Evolutionary conservation across 2,888 invertebrate species (phyloP), one percentile per base, ranked within the genome.

Genomic region (Metalampra italica): DNA sequence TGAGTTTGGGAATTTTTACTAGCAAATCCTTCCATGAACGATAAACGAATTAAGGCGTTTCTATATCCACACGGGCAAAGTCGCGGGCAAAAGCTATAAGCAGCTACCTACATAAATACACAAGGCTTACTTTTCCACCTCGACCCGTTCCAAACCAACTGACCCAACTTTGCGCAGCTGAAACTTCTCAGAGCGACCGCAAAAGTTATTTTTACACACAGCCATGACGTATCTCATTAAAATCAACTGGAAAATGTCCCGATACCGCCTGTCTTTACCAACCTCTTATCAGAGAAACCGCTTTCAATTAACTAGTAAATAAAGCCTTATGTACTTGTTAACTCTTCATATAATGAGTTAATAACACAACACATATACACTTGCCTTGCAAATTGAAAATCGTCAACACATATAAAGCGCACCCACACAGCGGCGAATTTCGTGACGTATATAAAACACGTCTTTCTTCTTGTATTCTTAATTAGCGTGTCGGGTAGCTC

Each of bases 401-500:
- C 68, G 60, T 60, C 66, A 68, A 67, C 50, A 52, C 51, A 55
- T 43, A 47, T 29, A 48, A 29, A 43, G 32, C 22, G 52, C 55
- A 69, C 78, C 44, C 75, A 71, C 75, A 81, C 82, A 64, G 56
- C 48, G 54, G 66, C 66, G 69, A 57, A 62, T 78, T 88, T 86
- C 87, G 64, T 57, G 62, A 65, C 69, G 89, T 83, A 87, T 80
- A 84, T 88, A 86, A 83, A 84, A 87, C 79, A 81, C 82, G 91
- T 84, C 84, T 92, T 92, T 91, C 92, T 92, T 92, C 92, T 90
- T 84, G 91, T 91, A 92, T 92, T 92, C 92, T 92, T 92, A 92
- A 92, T 92, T 92, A 92, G 92, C 91, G 91, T 91, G 88, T 79
- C 84, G 82, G 71, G 54, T 76, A 53, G 55, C 47, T 37, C 72